A percentile compares a stretch with the other conserved stretches of the same genome.
phyloP scores from a whole-genome alignment of 2,113 vertebrate genomes.

The Festucalex cinctus region DNA sequence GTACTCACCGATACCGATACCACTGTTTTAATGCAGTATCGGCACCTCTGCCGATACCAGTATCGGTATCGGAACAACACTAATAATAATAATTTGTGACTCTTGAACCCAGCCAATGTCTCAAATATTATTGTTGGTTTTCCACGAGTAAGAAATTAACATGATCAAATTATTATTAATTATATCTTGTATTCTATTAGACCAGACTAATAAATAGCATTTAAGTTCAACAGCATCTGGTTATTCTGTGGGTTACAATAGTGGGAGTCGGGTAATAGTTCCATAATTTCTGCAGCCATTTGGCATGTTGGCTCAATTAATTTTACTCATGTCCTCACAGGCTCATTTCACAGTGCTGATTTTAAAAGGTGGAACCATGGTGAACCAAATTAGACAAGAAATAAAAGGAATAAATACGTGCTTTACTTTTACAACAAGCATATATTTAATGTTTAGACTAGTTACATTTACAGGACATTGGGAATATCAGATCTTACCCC shows the following conservation, averaged over 20 bases:
- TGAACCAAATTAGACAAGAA: constrained; percentile 19
- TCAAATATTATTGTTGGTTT: too few species aligned
- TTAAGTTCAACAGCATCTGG: constrained; percentile 47
- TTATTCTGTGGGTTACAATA: constrained; percentile 52
- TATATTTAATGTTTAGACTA: constrained; percentile 12
- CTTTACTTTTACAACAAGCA: constrained; percentile 6
- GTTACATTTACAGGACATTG: constrained; percentile 1
- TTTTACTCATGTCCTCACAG: constrained; percentile 10
- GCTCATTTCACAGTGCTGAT: constrained; percentile 1
- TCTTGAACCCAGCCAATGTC: too few species aligned
- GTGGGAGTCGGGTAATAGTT: constrained; percentile 16
- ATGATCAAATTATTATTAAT: too few species aligned
- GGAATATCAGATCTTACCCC: neutral
- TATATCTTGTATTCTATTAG: constrained; percentile 3
- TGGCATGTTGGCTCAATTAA: constrained; percentile 21
- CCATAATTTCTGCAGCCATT: constrained; percentile 23
- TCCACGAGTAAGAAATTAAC: too few species aligned
- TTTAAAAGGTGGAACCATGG: neutral
- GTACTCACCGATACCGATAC: too few species aligned
- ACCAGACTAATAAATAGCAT: constrained; percentile 41
- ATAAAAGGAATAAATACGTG: neutral
- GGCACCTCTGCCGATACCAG: too few species aligned
- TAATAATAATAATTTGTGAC: too few species aligned
- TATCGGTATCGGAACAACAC: too few species aligned
- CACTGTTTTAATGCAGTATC: too few species aligned